Evolutionary conservation across 1,140 invertebrate genomes (phyloP).

Genomic region (Eciton burchellii): DNA sequence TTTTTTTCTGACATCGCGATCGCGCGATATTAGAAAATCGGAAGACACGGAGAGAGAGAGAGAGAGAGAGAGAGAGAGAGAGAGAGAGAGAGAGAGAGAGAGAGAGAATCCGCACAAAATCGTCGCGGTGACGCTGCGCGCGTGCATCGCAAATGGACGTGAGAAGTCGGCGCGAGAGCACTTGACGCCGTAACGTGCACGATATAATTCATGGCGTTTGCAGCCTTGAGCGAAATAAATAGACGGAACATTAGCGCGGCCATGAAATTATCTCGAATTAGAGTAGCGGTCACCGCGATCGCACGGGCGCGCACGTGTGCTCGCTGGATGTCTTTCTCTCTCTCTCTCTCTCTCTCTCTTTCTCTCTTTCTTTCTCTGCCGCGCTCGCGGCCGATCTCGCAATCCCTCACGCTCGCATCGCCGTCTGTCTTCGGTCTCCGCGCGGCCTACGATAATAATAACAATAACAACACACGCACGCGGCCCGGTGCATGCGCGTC

Average conservation of each 20-base stretch:
- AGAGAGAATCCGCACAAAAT: not conserved
- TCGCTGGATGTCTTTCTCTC: slow-evolving; percentile 12
- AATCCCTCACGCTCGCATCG: slow-evolving; percentile 38
- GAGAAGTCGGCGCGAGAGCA: not conserved
- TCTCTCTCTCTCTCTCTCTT: no score
- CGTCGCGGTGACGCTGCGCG: no score
- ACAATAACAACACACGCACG: slow-evolving; percentile 15
- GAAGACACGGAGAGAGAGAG: not conserved
- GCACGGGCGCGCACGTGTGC: not conserved
- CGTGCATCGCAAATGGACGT: not conserved
- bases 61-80: no score
- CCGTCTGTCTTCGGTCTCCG: slow-evolving; percentile 16
- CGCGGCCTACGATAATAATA: slow-evolving; percentile 16
- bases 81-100: no score
- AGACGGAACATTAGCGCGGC: slow-evolving; percentile 54
- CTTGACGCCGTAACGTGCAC: slow-evolving; percentile 2
- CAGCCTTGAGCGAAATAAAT: slow-evolving; percentile 56
- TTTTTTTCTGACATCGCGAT: not conserved
- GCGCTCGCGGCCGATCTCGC: slow-evolving; percentile 29
- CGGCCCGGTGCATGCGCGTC: not conserved
- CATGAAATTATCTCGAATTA: slow-evolving; percentile 61
- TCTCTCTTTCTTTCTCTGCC: no score
- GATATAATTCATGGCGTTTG: slow-evolving; percentile 15
- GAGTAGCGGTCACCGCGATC: slow-evolving; percentile 38
- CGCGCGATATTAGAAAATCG: not conserved